A percentile compares a stretch with the other conserved stretches of the same genome.
phyloP scores from a whole-genome alignment of 2,113 vertebrate genomes.

The Cynopterus brachyotis region DNA sequence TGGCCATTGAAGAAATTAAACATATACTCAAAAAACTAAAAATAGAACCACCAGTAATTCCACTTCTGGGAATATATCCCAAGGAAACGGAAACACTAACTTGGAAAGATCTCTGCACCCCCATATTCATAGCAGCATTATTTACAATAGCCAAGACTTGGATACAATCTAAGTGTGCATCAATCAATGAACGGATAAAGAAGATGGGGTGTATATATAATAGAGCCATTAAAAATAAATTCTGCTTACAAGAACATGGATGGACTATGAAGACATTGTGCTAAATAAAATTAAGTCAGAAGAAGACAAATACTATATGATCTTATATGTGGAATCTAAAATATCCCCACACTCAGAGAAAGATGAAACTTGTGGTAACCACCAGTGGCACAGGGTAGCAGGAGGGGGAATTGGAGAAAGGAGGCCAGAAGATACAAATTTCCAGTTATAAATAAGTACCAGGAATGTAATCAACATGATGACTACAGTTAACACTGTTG shows the following conservation, averaged over 20 bases:
- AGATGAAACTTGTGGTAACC: neutral
- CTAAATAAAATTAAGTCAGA: neutral
- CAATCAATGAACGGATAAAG: neutral
- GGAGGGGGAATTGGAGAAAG: neutral
- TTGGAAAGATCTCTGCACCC: neutral
- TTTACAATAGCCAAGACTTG: neutral
- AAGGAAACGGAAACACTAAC: neutral
- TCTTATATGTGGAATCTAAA: neutral
- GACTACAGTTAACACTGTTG: neutral
- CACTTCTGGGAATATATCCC: neutral
- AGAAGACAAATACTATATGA: neutral
- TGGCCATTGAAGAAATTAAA: neutral
- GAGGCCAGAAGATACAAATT: neutral
- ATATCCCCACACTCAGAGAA: neutral
- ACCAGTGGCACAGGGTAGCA: neutral
- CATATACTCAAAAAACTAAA: neutral
- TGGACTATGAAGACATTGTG: neutral
- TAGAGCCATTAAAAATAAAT: neutral
- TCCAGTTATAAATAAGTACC: neutral
- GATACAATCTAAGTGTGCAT: neutral
- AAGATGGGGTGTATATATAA: neutral
- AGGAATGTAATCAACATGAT: neutral
- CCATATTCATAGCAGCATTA: neutral
- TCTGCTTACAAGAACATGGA: neutral
- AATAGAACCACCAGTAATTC: neutral